phyloP scores from a whole-genome alignment of 2,113 vertebrate species.

The Grus americana region DNA sequence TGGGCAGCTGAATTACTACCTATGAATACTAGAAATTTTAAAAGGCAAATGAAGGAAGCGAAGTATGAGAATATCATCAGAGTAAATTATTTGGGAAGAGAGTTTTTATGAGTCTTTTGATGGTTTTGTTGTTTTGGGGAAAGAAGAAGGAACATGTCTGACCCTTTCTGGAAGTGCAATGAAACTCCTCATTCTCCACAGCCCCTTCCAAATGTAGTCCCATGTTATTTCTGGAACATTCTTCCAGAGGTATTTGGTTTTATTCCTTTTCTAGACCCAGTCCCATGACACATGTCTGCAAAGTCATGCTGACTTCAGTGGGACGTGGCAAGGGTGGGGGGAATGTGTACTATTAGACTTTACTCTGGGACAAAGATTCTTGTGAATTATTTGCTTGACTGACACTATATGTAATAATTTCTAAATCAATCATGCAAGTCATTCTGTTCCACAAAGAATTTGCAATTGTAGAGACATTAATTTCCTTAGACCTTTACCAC shows the following conservation, averaged over 20 bases:
- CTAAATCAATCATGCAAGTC: not conserved
- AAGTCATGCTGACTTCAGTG: not conserved
- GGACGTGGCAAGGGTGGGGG: not conserved
- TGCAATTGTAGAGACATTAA: not conserved
- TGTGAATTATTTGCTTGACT: not conserved
- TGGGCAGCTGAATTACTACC: not conserved
- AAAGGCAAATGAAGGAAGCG: not conserved
- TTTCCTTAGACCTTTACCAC: not conserved
- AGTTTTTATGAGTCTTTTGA: not conserved
- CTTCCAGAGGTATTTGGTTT: not conserved
- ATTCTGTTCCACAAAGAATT: not conserved
- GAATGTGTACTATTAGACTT: accelerated
- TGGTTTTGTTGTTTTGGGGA: not conserved
- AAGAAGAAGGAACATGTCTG: not conserved
- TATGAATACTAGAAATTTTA: not conserved
- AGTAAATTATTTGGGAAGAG: not conserved
- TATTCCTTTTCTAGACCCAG: constrained; percentile 3
- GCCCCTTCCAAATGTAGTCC: not conserved
- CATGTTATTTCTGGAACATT: not conserved
- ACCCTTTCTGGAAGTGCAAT: not conserved
- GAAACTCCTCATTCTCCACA: not conserved
- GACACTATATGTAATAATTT: not conserved
- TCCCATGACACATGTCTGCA: not conserved
- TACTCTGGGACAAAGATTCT: not conserved
- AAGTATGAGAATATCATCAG: not conserved